A percentile compares a stretch with the other conserved stretches of the same genome.
Conservation (phyloP, 2,113 vertebrate species). For the Callopanchax toddi region DNA sequence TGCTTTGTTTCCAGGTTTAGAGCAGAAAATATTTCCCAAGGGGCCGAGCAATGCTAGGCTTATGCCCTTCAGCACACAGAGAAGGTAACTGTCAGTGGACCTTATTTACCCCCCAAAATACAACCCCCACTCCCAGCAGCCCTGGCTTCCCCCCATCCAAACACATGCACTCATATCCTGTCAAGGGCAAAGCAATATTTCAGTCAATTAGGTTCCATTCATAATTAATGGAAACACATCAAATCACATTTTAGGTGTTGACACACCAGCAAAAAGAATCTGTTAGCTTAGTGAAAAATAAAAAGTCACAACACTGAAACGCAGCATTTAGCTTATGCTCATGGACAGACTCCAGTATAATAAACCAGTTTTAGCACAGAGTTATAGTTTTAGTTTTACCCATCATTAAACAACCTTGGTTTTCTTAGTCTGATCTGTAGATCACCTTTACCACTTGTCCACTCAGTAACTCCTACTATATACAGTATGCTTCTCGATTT, state of each 20-base stretch:
- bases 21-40: slow-evolving; percentile 51
- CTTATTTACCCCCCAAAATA: slow-evolving; percentile 37
- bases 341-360: too few species aligned
- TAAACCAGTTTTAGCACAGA: too few species aligned
- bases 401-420: not conserved
- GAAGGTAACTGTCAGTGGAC: slow-evolving; percentile 51
- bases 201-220: not conserved
- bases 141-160: not conserved
- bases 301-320: not conserved
- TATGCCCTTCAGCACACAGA: slow-evolving; percentile 53
- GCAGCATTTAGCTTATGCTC: too few species aligned
- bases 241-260: not conserved
- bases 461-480: too few species aligned
- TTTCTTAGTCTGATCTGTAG: too few species aligned
- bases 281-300: not conserved
- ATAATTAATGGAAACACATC: slow-evolving; percentile 2
- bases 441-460: too few species aligned
- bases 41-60: slow-evolving; percentile 18
- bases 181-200: not conserved
- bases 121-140: not conserved
- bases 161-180: not conserved
- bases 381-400: not conserved
- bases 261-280: not conserved
- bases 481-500: too few species aligned
- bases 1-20: slow-evolving; percentile 47